Evolutionary conservation across 2,888 invertebrate genomes (phyloP).

Genomic region (Plebejus argus): DNA sequence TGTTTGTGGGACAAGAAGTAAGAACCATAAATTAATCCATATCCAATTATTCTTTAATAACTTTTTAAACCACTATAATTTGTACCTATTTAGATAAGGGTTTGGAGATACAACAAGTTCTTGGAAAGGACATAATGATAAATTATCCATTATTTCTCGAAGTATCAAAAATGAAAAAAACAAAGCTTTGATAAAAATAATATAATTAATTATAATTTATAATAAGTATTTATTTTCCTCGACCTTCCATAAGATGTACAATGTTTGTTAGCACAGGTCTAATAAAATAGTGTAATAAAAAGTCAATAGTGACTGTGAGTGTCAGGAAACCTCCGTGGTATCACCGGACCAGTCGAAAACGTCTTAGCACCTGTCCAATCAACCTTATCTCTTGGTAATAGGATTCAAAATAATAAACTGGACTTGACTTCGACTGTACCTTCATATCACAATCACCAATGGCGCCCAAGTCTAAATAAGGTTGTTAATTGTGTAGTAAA

Average conservation of each 20-base stretch:
- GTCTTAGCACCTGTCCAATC: neutral
- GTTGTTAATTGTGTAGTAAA: constrained; percentile 40
- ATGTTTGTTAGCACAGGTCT: constrained; percentile 41
- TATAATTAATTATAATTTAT: no score
- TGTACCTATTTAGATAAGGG: no score
- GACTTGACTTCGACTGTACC: neutral
- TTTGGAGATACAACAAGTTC: no score
- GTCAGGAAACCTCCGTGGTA: constrained; percentile 41
- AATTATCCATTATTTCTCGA: no score
- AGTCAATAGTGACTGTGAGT: constrained; percentile 47
- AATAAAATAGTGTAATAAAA: constrained; percentile 47
- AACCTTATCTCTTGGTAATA: neutral
- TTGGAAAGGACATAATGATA: no score
- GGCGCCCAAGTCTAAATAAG: constrained; percentile 45
- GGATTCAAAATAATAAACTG: neutral
- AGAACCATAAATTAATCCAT: neutral
- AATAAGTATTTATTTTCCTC: neutral
- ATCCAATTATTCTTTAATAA: no score
- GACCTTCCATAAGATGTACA: constrained; percentile 39
- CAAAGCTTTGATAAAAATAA: no score
- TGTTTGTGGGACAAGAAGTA: neutral
- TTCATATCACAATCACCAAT: neutral
- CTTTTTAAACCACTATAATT: no score
- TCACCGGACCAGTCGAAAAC: constrained; percentile 19
- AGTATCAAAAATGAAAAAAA: no score